Evolutionary conservation across 1,140 invertebrate genomes (phyloP), one percentile per base, ranked within the genome.

Genomic region (Drosophila equinoxialis): DNA sequence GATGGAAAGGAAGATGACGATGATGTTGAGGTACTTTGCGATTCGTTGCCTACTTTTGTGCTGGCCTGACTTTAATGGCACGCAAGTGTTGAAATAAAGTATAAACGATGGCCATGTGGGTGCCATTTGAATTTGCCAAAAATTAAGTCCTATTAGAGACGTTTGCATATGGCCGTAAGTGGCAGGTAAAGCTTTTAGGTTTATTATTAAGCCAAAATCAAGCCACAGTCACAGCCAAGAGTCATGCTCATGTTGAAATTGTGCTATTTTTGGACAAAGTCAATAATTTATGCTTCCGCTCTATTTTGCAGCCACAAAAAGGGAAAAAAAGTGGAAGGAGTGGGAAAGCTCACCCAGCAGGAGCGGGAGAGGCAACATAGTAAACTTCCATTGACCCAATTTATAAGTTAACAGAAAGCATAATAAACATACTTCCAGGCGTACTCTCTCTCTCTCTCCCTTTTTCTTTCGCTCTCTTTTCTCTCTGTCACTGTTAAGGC

Each of bases 241-340:
- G 58, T 48, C 33, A 55, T 58, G 68, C 33, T 55, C 0, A 60
- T 42, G 45, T 17, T 6, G n/a, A 59, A 57, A 20, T 51, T 77
- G 81, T 77, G 69, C 79, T 86, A 86, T 86, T 86, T 86, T 82
- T 65, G 71, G 74, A 39, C 65, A 55, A 70, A 77, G 83, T 82
- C 83, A 87, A 87, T 86, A 86, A 86, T 78, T 86, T 79, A 86
- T 81, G 82, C 78, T 72, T 68, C 63, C 68, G 67, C 74, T 33
- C 62, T 64, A 74, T 61, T 78, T 68, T 66, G 41, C 54, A 55
- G 48, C 26, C 48, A 23, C 20, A 3, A 37, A 37, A 17, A 14
- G 14, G 6, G 1, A 14, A 42, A 42, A 42, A 42, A 14, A 17
- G 11, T 3, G 30, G 20, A 30, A 37, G 11, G 23, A 62, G n/a